A percentile compares a stretch with the other conserved stretches of the same genome.
Conservation (phyloP, 2,888 invertebrate genomes). For the Andrena chrysosceles region DNA sequence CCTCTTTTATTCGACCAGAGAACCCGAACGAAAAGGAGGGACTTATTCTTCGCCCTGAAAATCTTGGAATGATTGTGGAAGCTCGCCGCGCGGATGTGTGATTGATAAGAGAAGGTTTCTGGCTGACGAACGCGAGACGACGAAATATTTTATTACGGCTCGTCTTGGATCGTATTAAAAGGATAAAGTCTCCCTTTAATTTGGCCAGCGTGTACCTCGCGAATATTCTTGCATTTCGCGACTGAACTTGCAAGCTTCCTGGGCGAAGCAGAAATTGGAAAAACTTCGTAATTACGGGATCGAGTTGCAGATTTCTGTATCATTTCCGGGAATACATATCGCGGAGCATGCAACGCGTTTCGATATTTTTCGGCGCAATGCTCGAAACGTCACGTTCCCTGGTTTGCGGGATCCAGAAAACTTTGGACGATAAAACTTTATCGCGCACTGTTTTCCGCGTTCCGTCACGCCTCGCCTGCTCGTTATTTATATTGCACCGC, state of each 20-base stretch:
- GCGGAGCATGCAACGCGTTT: no score
- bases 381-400: background rate
- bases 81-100: background rate
- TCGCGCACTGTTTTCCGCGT: background rate
- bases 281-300: no score
- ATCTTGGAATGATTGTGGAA: background rate
- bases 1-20: conserved; percentile 8
- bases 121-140: background rate
- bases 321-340: no score
- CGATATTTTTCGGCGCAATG: no score
- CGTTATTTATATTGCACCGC: background rate
- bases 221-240: no score
- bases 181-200: background rate
- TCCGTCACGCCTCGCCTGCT: background rate
- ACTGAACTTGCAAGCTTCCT: no score
- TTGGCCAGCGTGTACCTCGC: background rate
- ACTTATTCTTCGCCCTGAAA: background rate
- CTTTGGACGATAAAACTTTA: background rate
- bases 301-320: no score
- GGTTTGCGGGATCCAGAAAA: background rate
- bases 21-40: background rate
- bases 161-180: background rate
- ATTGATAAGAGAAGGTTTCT: background rate
- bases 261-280: no score
- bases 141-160: background rate